Evolutionary conservation across 2,113 vertebrate species (phyloP), one percentile per base, ranked within the genome.

Genomic region (Prionailurus viverrinus): DNA sequence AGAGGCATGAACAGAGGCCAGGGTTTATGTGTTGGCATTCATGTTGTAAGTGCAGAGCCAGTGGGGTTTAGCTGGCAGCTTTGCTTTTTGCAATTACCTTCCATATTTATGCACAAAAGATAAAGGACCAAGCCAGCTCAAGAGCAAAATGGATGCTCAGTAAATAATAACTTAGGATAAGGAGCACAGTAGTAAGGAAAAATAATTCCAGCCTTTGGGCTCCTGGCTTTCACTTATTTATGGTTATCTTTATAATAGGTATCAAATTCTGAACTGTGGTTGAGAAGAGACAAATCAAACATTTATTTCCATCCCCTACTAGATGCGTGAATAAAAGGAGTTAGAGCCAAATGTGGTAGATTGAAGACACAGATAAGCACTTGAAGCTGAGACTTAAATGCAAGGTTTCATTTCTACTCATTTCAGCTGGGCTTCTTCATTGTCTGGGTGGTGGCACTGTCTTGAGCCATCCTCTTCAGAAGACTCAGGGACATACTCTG

Each of bases 151-250:
- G 18, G 71, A 82, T 41, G 41, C 74, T 88, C 84, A 33, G 84
- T 81, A 81, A 78, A 55, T 69, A 93, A 14, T 41, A 53, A 94
- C 83, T 76, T 86, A 79, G 74, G 29, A 89, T 36, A 82, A 89
- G 36, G 23, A 86, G 18, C 25, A 51, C 15, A 33, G 65, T 36
- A 31, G 21, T 29, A 68, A 6, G 53, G 81, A 76, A 94, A 95
- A 95, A 83, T 33, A 87, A 31, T 69, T 63, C 36, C 39, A 90
- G 68, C 19, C 39, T 81, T 65, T 55, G 63, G 79, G n/a, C 66
- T 76, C n/a, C 41, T 87, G 66, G 82, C 29, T 87, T 91, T 97
- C 63, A 74, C 53, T 90, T 83, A 39, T 89, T 93, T 95, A 80
- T 41, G 51, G 65, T 89, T 95, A 11, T 85, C 66, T 80, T 84